Evolutionary conservation across 2,888 invertebrate species (phyloP).

Genomic region (Phyto melanocephala): DNA sequence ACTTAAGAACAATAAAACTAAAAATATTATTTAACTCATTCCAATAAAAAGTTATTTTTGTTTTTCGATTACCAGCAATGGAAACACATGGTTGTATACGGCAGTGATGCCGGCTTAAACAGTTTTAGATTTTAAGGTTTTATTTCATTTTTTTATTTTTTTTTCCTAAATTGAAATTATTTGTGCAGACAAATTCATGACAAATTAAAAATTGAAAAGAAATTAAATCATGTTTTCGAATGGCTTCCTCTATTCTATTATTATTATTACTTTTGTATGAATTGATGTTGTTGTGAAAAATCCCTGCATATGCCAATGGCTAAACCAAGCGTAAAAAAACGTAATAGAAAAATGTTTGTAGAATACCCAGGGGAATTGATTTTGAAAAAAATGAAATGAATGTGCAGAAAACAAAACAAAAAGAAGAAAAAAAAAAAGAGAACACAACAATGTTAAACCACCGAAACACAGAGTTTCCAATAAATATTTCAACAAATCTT

Average conservation of each 20-base stretch:
- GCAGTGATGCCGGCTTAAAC: not conserved
- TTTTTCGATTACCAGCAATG: not conserved
- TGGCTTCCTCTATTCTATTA: slow-evolving; percentile 22
- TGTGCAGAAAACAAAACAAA: slow-evolving; percentile 6
- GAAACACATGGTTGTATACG: slow-evolving; percentile 11
- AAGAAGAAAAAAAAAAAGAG: too few relatives aligned
- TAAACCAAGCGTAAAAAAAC: slow-evolving; percentile 20
- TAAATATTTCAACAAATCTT: slow-evolving; percentile 23
- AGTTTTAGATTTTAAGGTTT: not conserved
- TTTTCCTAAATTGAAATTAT: not conserved
- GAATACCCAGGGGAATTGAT: slow-evolving; percentile 35
- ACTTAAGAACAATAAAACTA: not conserved
- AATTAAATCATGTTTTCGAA: slow-evolving; percentile 69
- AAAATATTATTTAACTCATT: not conserved
- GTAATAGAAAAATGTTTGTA: slow-evolving; percentile 21
- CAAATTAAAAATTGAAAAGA: slow-evolving; percentile 70
- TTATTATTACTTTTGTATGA: not conserved
- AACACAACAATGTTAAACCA: not conserved
- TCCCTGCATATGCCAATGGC: slow-evolving; percentile 32
- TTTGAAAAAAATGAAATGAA: not conserved
- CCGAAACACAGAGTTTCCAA: not conserved
- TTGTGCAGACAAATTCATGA: slow-evolving; percentile 52
- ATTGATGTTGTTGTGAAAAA: not conserved
- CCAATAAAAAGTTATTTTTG: not conserved
- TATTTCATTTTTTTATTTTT: not conserved